Conservation (phyloP, 2,888 invertebrate species). For the Philopedon plagiatum region DNA sequence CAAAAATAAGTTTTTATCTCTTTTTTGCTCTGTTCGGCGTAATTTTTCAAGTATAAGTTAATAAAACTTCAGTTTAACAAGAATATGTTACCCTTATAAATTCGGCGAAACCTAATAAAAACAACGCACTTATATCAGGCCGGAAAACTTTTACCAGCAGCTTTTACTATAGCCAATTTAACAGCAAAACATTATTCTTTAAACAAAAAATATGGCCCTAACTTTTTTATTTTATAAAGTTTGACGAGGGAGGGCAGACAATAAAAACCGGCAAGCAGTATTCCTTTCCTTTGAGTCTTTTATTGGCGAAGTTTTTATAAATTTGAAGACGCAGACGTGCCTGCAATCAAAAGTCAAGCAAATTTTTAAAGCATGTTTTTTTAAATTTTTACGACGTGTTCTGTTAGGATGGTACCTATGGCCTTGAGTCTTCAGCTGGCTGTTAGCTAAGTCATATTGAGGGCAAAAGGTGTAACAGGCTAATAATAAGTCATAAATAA, state of each 20-base stretch:
- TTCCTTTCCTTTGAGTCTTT: neutral
- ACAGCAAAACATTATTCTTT: slow-evolving; percentile 3
- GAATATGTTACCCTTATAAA: neutral
- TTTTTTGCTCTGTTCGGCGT: neutral
- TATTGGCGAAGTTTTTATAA: slow-evolving; percentile 6
- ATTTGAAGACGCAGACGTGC: neutral
- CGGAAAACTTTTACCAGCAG: neutral
- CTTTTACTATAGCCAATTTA: slow-evolving; percentile 14
- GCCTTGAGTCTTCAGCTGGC: no score
- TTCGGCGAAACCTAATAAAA: neutral
- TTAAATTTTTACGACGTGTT: no score
- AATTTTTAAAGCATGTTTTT: no score
- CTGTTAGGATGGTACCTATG: no score
- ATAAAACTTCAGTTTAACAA: slow-evolving; percentile 1
- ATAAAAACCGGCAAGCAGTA: slow-evolving; percentile 6
- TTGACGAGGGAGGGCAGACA: slow-evolving; percentile 3
- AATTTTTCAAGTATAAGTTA: slow-evolving; percentile 1
- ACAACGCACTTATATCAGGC: slow-evolving; percentile 5
- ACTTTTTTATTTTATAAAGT: slow-evolving; percentile 21
- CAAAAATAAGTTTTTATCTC: neutral
- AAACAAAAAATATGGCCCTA: slow-evolving; percentile 9
- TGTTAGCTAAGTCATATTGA: no score
- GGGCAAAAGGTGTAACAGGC: no score
- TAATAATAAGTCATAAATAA: no score
- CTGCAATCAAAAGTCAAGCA: neutral